These are phyloP conservation scores for Diuraphis noxia DNA, from an alignment of 1,140 invertebrate species.

Conservation along the genomic window DNA sequence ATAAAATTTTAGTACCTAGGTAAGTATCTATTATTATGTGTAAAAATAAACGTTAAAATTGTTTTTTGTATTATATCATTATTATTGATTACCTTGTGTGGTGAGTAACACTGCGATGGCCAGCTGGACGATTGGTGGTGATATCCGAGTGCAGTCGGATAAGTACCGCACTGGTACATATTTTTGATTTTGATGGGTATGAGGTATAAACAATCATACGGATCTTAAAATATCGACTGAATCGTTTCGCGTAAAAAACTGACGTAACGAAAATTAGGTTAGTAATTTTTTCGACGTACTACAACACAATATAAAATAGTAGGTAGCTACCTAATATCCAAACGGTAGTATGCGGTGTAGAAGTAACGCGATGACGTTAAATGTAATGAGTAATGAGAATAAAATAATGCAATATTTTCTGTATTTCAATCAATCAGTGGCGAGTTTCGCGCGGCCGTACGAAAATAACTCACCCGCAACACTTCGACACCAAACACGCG, in stretches of 20 bases:
- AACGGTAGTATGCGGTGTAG: not conserved
- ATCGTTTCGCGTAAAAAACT: not conserved
- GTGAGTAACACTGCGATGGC: not conserved
- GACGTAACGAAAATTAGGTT: not conserved
- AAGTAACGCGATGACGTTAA: not conserved
- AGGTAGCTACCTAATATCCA: no score
- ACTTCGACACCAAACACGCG: not conserved
- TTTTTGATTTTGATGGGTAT: not conserved
- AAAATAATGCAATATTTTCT: not conserved
- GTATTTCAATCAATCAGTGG: not conserved
- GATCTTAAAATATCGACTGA: not conserved
- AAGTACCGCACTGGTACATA: slow-evolving; percentile 40
- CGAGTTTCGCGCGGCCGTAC: not conserved
- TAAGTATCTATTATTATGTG: not conserved
- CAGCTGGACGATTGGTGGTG: slow-evolving; percentile 9
- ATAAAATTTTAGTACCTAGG: no score
- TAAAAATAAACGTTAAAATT: not conserved
- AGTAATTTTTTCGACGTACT: no score
- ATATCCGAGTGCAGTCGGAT: slow-evolving; percentile 15
- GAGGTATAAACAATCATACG: not conserved
- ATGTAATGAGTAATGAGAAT: not conserved
- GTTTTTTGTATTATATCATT: not conserved
- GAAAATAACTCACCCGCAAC: not conserved
- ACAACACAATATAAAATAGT: not conserved
- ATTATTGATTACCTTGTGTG: slow-evolving; percentile 19